Conservation (phyloP, 2,113 vertebrate species). For the Fukomys damarensis region DNA sequence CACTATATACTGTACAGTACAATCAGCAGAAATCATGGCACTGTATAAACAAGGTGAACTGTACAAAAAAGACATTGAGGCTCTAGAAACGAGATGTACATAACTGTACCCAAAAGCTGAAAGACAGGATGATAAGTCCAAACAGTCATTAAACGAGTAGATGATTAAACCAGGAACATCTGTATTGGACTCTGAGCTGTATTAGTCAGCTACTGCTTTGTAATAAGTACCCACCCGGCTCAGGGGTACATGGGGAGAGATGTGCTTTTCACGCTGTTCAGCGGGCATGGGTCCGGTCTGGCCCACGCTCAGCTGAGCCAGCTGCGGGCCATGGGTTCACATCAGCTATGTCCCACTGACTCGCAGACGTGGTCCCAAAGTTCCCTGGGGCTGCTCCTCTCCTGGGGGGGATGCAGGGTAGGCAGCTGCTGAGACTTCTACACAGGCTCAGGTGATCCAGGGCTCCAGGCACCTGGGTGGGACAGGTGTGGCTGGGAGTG, state of each 20-base stretch:
- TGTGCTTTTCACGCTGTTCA: not conserved
- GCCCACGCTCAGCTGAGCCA: no score
- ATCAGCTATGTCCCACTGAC: not conserved
- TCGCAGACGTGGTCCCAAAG: not conserved
- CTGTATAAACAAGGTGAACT: not conserved
- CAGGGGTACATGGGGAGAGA: no score
- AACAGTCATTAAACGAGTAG: not conserved
- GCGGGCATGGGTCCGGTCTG: not conserved
- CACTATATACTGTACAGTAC: no score
- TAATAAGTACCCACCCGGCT: not conserved
- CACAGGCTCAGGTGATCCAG: not conserved
- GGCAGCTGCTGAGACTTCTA: not conserved
- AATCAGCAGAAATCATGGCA: not conserved
- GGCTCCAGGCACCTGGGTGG: no score
- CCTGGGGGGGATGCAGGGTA: no score
- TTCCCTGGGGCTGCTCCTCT: not conserved
- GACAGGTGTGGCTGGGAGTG: not conserved
- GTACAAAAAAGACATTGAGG: not conserved
- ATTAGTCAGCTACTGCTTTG: not conserved
- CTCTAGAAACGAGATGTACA: not conserved
- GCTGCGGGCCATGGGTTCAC: no score
- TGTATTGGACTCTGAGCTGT: not conserved
- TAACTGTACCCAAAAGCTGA: not conserved
- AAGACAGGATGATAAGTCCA: not conserved
- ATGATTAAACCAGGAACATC: not conserved